Percentiles rank a stretch among this genome's conserved stretches.
Conservation (phyloP, 1,140 invertebrate genomes). For the Tachypleus tridentatus region DNA sequence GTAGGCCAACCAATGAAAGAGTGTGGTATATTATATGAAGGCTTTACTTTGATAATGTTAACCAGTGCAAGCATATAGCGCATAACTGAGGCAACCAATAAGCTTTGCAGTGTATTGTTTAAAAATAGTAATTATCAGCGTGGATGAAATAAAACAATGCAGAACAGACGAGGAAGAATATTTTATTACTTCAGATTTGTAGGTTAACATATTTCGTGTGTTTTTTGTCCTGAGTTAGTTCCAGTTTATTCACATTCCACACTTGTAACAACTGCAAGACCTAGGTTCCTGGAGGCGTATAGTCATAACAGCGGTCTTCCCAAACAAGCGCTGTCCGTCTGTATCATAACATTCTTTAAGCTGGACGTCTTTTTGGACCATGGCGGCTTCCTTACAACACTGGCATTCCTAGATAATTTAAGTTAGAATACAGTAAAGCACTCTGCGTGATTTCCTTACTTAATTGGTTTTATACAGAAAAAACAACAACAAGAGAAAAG, state of each 20-base stretch:
- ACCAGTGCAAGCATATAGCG: too few species aligned
- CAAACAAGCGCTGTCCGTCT: constrained; percentile 59
- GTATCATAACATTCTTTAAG: constrained; percentile 74
- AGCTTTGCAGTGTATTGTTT: too few species aligned
- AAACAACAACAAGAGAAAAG: background rate
- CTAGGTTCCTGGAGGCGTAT: constrained; percentile 68
- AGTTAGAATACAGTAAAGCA: background rate
- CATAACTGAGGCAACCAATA: too few species aligned
- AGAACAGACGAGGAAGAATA: too few species aligned
- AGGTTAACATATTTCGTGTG: too few species aligned
- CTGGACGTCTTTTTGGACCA: constrained; percentile 65
- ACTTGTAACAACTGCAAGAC: constrained; percentile 80
- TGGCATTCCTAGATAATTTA: constrained; percentile 60
- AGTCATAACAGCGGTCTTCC: constrained; percentile 54
- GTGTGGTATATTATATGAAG: too few species aligned
- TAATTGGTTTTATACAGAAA: background rate
- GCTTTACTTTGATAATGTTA: too few species aligned
- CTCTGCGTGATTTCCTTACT: background rate
- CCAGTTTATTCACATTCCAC: constrained; percentile 38
- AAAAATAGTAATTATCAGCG: too few species aligned
- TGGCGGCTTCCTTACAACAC: constrained; percentile 73
- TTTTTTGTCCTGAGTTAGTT: too few species aligned
- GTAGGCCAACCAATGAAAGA: too few species aligned
- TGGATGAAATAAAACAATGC: too few species aligned
- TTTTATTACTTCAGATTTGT: too few species aligned